Conservation (phyloP, 2,797 vertebrate species). For the Percopsis omiscomaycus region DNA sequence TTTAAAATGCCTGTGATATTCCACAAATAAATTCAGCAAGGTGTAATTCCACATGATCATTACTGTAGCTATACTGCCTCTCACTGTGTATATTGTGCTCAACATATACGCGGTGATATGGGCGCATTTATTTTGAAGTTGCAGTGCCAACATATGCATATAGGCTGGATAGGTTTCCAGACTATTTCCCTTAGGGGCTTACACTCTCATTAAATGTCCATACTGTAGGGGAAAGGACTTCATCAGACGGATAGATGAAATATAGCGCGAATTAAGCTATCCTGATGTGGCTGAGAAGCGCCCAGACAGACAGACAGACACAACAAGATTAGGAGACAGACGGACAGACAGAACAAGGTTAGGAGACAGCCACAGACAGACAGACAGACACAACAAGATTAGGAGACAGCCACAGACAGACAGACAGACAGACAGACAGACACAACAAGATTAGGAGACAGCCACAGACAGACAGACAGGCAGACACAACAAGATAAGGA, state of each 20-base stretch:
- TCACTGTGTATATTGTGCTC: not conserved
- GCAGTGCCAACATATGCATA: not conserved
- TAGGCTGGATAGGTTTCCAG: not conserved
- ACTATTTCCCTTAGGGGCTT: conserved; percentile 1
- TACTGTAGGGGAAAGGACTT: conserved; percentile 1
- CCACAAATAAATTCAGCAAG: not conserved
- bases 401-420: not conserved
- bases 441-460: not conserved
- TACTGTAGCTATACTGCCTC: not conserved
- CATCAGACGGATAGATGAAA: not conserved
- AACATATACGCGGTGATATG: too few relatives aligned
- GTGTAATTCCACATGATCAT: not conserved
- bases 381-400: not conserved
- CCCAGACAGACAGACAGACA: conserved; percentile 3
- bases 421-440: conserved; percentile 1
- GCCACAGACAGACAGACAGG: not conserved
- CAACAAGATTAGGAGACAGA: not conserved
- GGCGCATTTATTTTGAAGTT: too few relatives aligned
- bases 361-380: not conserved
- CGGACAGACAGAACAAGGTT: not conserved
- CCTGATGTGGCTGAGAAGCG: conserved; percentile 2
- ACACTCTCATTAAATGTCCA: not conserved
- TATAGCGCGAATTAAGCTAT: too few relatives aligned
- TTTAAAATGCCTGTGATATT: too few relatives aligned
- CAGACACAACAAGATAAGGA: not conserved